Conservation (phyloP, 2,888 invertebrate species). For the Gordius sp. region DNA sequence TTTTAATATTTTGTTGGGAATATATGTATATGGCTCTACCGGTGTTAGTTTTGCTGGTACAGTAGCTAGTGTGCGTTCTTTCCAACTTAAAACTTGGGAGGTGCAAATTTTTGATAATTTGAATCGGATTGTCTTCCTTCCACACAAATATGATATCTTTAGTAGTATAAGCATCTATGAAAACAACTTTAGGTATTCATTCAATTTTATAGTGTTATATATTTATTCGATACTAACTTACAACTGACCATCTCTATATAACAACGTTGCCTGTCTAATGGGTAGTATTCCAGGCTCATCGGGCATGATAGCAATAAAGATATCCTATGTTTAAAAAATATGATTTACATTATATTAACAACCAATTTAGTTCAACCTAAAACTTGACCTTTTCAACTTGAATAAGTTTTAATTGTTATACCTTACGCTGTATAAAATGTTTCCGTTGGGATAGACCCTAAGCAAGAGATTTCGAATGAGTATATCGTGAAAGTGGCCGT, state of each 20-base stretch:
- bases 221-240: slow-evolving; percentile 36
- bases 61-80: slow-evolving; percentile 75
- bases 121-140: slow-evolving; percentile 68
- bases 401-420: slow-evolving; percentile 26
- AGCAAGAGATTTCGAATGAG: slow-evolving; percentile 49
- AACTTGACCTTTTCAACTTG: neutral
- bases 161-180: slow-evolving; percentile 79
- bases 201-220: neutral
- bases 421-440: slow-evolving; percentile 77
- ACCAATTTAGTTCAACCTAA: neutral
- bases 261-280: slow-evolving; percentile 75
- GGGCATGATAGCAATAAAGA: slow-evolving; percentile 80
- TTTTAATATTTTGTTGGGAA: neutral
- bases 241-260: slow-evolving; percentile 82
- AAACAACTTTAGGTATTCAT: neutral
- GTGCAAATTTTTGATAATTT: slow-evolving; percentile 44
- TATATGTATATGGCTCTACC: slow-evolving; percentile 41
- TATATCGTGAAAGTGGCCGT: slow-evolving; percentile 43
- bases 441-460: slow-evolving; percentile 72
- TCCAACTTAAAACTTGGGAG: slow-evolving; percentile 74
- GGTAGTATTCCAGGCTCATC: slow-evolving; percentile 86
- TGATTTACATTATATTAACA: neutral
- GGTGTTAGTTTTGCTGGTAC: slow-evolving; percentile 83
- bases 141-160: slow-evolving; percentile 78
- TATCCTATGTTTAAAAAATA: slow-evolving; percentile 48